Base-by-base conservation (phyloP, 2,888 invertebrate genomes). In the Parascotia fuliginaria region DNA sequence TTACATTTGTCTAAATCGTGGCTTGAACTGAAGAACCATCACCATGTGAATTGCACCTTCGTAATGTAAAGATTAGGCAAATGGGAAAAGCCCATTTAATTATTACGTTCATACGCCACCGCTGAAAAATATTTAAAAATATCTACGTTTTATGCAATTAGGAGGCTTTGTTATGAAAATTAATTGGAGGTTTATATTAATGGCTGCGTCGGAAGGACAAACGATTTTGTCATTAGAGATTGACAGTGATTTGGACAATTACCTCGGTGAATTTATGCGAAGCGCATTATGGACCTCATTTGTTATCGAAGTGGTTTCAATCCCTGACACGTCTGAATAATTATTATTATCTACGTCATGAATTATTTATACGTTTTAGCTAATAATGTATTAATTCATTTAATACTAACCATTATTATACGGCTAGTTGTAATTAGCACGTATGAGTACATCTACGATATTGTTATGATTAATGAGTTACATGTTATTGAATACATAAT, bases 191-290 rank as follows among this genome's bases (percentile, higher is more conserved):
- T 58, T 37, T 29, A 49, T 47, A 65, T 67, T 54, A 64, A 64
- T 65, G 38, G 47, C 11, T 22, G 48, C 29, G 54, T 60, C 42
- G 36, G 29, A 38, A 53, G 41, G 42, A 65, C 65, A 67, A 64
- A 67, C 53, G 65, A 46, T 41, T 54, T 47, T 42, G 54, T 67
- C 68, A 67, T 65, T 67, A 67, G 39, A 53, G 53, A 60, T 60
- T 65, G 65, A 67, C 68, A 65, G 60, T 65, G 68, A 67, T 65
- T 65, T 54, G 68, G 56, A 60, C 56, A 60, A 64, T 60, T 67
- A 56, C 44, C 60, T 51, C 45, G 39, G 15, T 54, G 46, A 44
- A 65, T 65, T 65, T 59, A 65, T 67, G 68, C 42, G 46, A 45
- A 46, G 60, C 48, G 34, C 55, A 56, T 67, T 60, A 65, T 64